phyloP scores from a whole-genome alignment of 2,113 vertebrate genomes.

The Oenanthe oenanthe region DNA sequence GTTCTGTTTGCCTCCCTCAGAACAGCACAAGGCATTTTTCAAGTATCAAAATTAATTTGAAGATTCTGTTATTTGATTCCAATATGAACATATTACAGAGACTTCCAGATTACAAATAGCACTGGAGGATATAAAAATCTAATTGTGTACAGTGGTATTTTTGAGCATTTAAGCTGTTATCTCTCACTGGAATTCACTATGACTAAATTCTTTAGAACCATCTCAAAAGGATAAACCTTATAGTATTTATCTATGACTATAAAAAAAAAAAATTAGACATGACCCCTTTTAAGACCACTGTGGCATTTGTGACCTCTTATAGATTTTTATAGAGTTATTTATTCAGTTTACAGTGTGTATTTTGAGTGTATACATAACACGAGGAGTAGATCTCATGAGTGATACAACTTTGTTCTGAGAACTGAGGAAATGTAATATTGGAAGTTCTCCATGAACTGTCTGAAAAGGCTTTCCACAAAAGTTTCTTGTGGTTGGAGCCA shows the following conservation, averaged over 20 bases:
- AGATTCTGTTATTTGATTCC: not conserved
- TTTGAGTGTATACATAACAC: conserved; percentile 39
- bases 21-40: not conserved
- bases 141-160: not conserved
- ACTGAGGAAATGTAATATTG: not conserved
- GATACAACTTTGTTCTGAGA: conserved; percentile 18
- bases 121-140: not conserved
- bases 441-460: not conserved
- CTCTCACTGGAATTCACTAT: not conserved
- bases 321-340: not conserved
- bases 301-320: conserved; percentile 14
- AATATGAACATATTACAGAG: not conserved
- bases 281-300: not conserved
- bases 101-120: not conserved
- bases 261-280: not conserved
- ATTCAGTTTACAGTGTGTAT: conserved; percentile 43
- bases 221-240: not conserved
- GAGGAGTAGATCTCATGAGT: not conserved
- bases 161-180: not conserved
- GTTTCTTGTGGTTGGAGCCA: not conserved
- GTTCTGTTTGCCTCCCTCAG: not conserved
- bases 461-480: not conserved
- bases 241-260: not conserved
- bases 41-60: not conserved
- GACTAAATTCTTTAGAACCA: not conserved